These are phyloP conservation scores for Xylocopa sonorina DNA, from an alignment of 1,140 invertebrate species.

Conservation along the genomic window DNA sequence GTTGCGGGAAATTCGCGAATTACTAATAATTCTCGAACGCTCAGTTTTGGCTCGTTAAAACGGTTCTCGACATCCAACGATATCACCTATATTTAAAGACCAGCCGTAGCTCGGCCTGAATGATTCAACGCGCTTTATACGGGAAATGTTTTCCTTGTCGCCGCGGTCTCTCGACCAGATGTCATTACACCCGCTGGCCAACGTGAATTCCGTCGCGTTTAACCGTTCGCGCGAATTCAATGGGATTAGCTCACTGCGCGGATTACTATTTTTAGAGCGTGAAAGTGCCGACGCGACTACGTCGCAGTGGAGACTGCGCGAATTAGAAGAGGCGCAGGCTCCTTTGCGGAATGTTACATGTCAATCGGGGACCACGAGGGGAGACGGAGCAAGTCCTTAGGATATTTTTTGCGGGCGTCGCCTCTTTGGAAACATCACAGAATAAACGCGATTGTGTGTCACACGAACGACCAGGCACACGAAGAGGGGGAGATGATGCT, in stretches of 20 bases:
- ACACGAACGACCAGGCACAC: background rate
- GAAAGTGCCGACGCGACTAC: constrained; percentile 37
- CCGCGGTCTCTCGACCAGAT: constrained; percentile 21
- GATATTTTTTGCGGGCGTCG: constrained; percentile 3
- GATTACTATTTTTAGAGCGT: constrained; percentile 58
- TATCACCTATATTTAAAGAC: too few relatives aligned
- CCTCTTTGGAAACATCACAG: constrained; percentile 14
- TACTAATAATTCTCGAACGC: too few relatives aligned
- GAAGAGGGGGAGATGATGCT: too few relatives aligned
- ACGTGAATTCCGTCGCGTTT: constrained; percentile 48
- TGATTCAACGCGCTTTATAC: constrained; percentile 2
- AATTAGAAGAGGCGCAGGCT: constrained; percentile 3
- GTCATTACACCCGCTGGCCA: constrained; percentile 53
- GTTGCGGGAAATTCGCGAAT: too few relatives aligned
- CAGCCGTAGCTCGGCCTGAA: too few relatives aligned
- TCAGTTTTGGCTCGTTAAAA: too few relatives aligned
- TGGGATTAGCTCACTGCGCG: constrained; percentile 55
- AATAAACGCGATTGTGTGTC: background rate
- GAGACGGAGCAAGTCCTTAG: constrained; percentile 11
- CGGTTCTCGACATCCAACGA: too few relatives aligned
- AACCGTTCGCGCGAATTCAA: constrained; percentile 49
- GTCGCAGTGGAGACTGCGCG: background rate
- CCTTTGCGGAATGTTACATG: constrained; percentile 33
- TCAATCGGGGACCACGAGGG: constrained; percentile 19
- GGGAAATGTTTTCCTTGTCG: constrained; percentile 2